Base-by-base conservation (phyloP, 2,888 invertebrate species). In the Hypercompe scribonia region DNA sequence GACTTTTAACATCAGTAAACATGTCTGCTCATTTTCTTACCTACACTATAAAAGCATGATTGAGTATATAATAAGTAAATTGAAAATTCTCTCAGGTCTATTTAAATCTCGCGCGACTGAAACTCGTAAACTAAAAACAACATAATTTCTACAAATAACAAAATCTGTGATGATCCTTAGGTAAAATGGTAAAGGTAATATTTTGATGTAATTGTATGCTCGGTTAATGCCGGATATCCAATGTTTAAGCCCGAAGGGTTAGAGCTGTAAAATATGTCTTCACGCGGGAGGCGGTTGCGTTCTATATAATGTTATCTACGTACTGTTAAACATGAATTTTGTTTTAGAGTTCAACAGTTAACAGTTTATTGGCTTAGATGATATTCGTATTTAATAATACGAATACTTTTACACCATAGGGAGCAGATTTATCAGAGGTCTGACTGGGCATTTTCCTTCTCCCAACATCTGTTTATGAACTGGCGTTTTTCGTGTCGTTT, bases 181-280 rank as follows among this genome's bases (percentile, higher is more conserved):
- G 72, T 76, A 75, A 79, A 79, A 77, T 65, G 61, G 34, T 58
- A 42, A 50, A 13, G 70, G 63, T 74, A 66, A 78, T 71, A 81
- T 71, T 83, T 81, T 64, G 72, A 75, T 72, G 76, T 77, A 76
- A 79, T 79, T 76, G 76, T 77, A 70, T 71, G 64, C 70, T 72
- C 64, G 33, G 66, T 75, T 83, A 74, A 67, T 75, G 70, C 69
- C 67, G 78, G 78, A 75, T 78, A 76, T 82, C 78, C 70, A 71
- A 72, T 68, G 54, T 78, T 78, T 73, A 65, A 68, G 71, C 75
- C 66, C 31, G 15, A 68, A 72, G 73, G 79, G 76, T 71, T 70
- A 74, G 68, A 68, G 24, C 72, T 69, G 70, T 75, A 70, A 81
- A 84, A 82, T 71, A 78, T 73, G 63, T 82, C 69, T 79, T 74